phyloP scores from a whole-genome alignment of 2,888 invertebrate genomes.

The Metellina segmentata region DNA sequence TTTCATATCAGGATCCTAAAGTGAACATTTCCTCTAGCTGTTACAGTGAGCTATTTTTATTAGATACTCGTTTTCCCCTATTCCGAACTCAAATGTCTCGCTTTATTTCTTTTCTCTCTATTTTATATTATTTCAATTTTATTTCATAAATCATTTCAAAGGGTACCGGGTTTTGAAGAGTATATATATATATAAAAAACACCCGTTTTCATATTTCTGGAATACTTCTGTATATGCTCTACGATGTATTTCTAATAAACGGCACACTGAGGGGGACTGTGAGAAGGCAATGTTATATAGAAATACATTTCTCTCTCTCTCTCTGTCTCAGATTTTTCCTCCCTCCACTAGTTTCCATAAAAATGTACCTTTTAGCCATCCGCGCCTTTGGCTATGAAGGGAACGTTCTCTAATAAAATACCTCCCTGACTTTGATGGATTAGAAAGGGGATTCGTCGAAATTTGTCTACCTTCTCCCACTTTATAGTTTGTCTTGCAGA shows the following conservation, averaged over 20 bases:
- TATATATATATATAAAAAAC: not conserved
- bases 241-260: not conserved
- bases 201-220: not conserved
- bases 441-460: no score
- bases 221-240: conserved; percentile 7
- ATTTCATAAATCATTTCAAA: not conserved
- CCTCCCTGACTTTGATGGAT: not conserved
- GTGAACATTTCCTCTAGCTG: no score
- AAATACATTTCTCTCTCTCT: conserved; percentile 19
- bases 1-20: no score
- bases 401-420: conserved; percentile 44
- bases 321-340: conserved; percentile 34
- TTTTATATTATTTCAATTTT: not conserved
- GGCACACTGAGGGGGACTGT: not conserved
- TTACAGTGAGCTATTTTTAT: no score
- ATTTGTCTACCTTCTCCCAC: no score
- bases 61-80: no score
- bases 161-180: not conserved
- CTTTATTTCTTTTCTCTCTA: not conserved
- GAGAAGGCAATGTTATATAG: conserved; percentile 30
- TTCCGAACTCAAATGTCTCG: not conserved
- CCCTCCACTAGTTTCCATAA: conserved; percentile 36
- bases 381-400: conserved; percentile 36
- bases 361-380: conserved; percentile 55
- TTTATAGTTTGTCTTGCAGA: no score